phyloP scores from a whole-genome alignment of 1,140 invertebrate species.

The Apis mellifera region DNA sequence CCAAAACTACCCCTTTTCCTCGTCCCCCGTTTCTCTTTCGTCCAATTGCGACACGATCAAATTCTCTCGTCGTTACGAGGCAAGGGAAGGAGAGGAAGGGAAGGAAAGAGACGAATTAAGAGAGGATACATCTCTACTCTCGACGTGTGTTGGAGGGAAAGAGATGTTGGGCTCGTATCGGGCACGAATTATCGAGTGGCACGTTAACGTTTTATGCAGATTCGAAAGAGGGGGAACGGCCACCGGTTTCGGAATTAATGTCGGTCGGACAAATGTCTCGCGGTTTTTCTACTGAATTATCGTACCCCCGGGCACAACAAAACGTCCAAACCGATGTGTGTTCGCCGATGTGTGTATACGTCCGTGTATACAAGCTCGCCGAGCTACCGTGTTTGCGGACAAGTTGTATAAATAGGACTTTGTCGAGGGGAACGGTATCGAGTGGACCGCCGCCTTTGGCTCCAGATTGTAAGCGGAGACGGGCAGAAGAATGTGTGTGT shows the following conservation, averaged over 20 bases:
- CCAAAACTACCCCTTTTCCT: not conserved
- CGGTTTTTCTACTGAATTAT: constrained; percentile 72
- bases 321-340: constrained; percentile 39
- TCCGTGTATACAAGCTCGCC: not conserved
- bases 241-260: constrained; percentile 70
- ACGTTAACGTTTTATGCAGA: constrained; percentile 72
- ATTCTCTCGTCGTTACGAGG: constrained; percentile 1
- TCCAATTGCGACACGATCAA: not conserved
- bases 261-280: constrained; percentile 68
- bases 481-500: not conserved
- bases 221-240: constrained; percentile 56
- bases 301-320: constrained; percentile 60
- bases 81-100: not conserved
- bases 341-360: not conserved
- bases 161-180: constrained; percentile 55
- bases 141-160: too few relatives aligned
- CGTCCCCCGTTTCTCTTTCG: too few relatives aligned
- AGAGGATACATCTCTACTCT: not conserved
- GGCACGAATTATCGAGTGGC: constrained; percentile 71
- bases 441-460: not conserved
- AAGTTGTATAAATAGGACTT: constrained; percentile 15
- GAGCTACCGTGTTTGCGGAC: not conserved
- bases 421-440: not conserved
- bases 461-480: too few relatives aligned
- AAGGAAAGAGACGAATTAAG: constrained; percentile 1